phyloP scores from a whole-genome alignment of 2,888 invertebrate species.

The Lamellibrachia satsuma region DNA sequence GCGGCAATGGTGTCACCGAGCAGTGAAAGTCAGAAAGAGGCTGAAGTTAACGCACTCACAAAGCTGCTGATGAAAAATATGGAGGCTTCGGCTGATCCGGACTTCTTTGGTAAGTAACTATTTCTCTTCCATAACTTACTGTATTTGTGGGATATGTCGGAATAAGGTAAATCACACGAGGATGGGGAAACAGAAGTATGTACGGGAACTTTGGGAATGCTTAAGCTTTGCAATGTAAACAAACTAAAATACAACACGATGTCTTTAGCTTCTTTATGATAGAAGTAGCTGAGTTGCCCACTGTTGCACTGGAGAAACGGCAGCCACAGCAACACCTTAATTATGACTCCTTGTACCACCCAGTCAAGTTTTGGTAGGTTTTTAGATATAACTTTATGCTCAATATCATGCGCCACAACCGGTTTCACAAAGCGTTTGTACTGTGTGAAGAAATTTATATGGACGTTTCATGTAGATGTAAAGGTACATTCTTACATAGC shows the following conservation, averaged over 20 bases:
- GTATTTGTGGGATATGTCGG: not conserved
- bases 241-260: not conserved
- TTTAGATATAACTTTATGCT: too few species aligned
- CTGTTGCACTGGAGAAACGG: too few species aligned
- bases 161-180: not conserved
- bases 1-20: not conserved
- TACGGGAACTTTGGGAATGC: not conserved
- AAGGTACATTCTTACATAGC: too few species aligned
- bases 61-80: slow-evolving; percentile 89
- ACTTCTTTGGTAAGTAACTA: slow-evolving; percentile 72
- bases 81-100: slow-evolving; percentile 69
- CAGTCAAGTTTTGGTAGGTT: too few species aligned
- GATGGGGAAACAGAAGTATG: not conserved
- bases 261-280: not conserved
- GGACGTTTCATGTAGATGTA: too few species aligned
- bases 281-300: too few species aligned
- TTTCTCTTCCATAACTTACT: not conserved
- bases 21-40: slow-evolving; percentile 71
- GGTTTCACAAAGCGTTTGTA: too few species aligned
- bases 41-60: slow-evolving; percentile 88
- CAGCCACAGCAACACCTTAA: too few species aligned
- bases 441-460: too few species aligned
- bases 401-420: too few species aligned
- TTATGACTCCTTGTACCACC: too few species aligned
- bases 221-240: not conserved